Percentiles rank a stretch among this genome's conserved stretches.
phyloP scores from a whole-genome alignment of 2,797 vertebrate species.

The Acipenser transmontanus region DNA sequence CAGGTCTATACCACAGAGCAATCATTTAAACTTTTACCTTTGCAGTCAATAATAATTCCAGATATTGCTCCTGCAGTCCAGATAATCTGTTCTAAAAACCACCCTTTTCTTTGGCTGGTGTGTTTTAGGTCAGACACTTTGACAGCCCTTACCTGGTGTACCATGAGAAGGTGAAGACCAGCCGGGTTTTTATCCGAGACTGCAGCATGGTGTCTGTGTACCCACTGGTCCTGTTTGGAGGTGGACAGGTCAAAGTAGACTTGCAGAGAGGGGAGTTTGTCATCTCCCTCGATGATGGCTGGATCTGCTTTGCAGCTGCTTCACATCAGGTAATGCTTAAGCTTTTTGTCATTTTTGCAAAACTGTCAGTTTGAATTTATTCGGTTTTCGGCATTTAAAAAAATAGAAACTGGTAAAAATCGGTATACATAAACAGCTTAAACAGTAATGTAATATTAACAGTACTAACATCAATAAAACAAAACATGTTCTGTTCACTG shows the following conservation, averaged over 20 bases:
- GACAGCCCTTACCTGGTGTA: conserved; percentile 92
- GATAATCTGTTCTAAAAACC: neutral
- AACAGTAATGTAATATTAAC: too few relatives aligned
- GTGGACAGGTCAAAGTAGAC: conserved; percentile 80
- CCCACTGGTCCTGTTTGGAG: conserved; percentile 83
- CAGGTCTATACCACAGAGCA: too few relatives aligned
- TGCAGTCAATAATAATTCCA: neutral
- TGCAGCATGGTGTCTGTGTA: conserved; percentile 97
- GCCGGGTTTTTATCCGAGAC: conserved; percentile 89
- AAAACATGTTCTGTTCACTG: too few relatives aligned
- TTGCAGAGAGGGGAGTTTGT: conserved; percentile 76
- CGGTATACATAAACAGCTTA: too few relatives aligned
- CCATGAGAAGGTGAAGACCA: conserved; percentile 95
- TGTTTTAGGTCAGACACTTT: conserved; percentile 75
- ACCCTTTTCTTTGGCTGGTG: conserved; percentile 10
- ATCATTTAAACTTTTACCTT: neutral
- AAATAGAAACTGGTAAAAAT: too few relatives aligned
- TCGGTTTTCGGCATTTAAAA: too few relatives aligned
- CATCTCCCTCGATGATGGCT: conserved; percentile 89
- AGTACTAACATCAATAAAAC: too few relatives aligned
- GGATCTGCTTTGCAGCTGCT: conserved; percentile 85
- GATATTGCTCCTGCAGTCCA: neutral
- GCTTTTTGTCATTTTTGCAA: too few relatives aligned
- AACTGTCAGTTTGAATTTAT: too few relatives aligned
- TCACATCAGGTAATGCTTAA: conserved; percentile 75